A percentile compares a stretch with the other conserved stretches of the same genome.
phyloP scores from a whole-genome alignment of 2,113 vertebrate genomes.

The Pao palembangensis region DNA sequence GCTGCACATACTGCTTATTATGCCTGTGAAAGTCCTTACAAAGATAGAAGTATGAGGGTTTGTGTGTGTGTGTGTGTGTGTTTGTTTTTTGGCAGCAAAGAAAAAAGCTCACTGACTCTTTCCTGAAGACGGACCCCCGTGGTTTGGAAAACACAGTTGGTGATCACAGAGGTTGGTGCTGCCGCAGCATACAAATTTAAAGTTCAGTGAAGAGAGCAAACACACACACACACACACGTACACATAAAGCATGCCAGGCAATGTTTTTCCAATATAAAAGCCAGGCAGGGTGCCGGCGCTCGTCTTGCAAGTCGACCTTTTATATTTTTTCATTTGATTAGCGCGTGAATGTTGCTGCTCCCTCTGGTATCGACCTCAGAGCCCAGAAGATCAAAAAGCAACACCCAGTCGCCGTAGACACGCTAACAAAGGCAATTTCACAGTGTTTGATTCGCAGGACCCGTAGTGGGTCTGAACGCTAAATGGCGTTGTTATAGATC shows the following conservation, averaged over 20 bases:
- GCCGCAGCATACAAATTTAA: conserved; percentile 53
- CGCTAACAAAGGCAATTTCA: too few species aligned
- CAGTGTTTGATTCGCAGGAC: too few species aligned
- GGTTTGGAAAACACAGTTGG: conserved; percentile 38
- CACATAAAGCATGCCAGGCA: conserved; percentile 9
- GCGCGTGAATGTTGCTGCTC: neutral
- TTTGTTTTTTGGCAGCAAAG: conserved; percentile 29
- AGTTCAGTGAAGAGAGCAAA: conserved; percentile 37
- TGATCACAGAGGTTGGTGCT: conserved; percentile 38
- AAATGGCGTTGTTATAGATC: too few species aligned
- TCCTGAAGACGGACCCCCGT: conserved; percentile 46
- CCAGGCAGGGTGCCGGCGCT: conserved; percentile 4
- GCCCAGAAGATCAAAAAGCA: too few species aligned
- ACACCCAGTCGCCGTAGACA: too few species aligned
- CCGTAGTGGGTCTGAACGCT: too few species aligned
- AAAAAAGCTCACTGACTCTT: conserved; percentile 53
- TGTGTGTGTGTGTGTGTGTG: conserved; percentile 14
- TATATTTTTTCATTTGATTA: conserved; percentile 1
- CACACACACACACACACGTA: neutral
- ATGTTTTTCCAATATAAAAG: conserved; percentile 23
- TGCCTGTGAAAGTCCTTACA: too few species aligned
- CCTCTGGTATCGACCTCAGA: too few species aligned
- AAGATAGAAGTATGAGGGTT: conserved; percentile 3
- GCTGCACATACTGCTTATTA: too few species aligned
- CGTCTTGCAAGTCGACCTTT: conserved; percentile 10